phyloP scores from a whole-genome alignment of 2,797 vertebrate genomes.

The Lemur catta region DNA sequence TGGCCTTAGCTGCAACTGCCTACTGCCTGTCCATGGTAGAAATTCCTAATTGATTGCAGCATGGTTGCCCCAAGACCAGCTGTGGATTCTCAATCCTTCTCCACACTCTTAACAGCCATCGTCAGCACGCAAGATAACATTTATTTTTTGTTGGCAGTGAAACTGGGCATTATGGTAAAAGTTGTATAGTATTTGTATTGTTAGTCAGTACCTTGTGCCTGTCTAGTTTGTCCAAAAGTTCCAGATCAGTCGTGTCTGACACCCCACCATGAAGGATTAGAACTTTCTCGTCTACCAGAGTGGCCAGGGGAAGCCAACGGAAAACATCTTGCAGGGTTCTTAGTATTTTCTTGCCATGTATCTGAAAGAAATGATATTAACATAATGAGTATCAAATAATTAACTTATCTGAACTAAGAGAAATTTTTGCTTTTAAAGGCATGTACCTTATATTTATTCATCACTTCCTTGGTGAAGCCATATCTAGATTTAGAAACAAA shows the following conservation, averaged over 20 bases:
- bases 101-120: not conserved
- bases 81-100: not conserved
- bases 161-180: not conserved
- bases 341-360: slow-evolving; percentile 93
- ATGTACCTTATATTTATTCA: slow-evolving; percentile 94
- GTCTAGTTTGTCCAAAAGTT: slow-evolving; percentile 87
- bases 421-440: not conserved
- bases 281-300: slow-evolving; percentile 92
- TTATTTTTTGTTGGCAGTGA: not conserved
- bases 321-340: slow-evolving; percentile 93
- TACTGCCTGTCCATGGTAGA: not conserved
- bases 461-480: slow-evolving; percentile 95
- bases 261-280: slow-evolving; percentile 94
- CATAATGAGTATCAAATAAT: not conserved
- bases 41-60: not conserved
- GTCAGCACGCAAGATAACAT: not conserved
- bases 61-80: not conserved
- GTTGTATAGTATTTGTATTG: not conserved
- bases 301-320: slow-evolving; percentile 94
- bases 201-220: slow-evolving; percentile 89
- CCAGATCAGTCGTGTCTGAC: slow-evolving; percentile 91
- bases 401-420: not conserved
- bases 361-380: slow-evolving; percentile 79
- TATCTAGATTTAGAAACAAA: slow-evolving; percentile 87
- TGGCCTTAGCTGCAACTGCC: too few relatives aligned